Evolutionary conservation across 1,140 invertebrate species (phyloP).

Genomic region (Bombus soroeensis): DNA sequence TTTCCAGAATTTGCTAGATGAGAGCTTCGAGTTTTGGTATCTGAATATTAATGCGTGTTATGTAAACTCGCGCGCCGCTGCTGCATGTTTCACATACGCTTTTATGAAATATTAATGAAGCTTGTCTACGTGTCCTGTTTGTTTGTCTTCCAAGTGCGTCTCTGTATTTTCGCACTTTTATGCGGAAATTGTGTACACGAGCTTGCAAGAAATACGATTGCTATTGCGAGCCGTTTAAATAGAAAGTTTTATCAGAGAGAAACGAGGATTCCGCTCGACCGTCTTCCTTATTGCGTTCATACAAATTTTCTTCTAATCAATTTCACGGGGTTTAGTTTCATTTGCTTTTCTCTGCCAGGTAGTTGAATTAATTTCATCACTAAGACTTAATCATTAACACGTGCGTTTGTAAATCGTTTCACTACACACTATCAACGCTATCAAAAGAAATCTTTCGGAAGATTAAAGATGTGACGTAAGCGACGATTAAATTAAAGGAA

Average conservation of each 20-base stretch:
- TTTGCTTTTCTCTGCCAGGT: too few species aligned
- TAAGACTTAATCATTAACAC: too few species aligned
- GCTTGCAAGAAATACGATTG: not conserved
- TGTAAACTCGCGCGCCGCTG: constrained; percentile 1
- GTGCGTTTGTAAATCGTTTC: too few species aligned
- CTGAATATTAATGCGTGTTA: constrained; percentile 27
- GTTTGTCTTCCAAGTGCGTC: not conserved
- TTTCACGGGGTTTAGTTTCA: too few species aligned
- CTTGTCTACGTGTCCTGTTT: not conserved
- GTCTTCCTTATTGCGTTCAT: too few species aligned
- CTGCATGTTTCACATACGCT: not conserved
- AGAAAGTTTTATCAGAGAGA: not conserved
- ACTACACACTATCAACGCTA: too few species aligned
- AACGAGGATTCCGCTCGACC: not conserved
- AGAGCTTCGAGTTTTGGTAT: not conserved
- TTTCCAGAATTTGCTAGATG: not conserved
- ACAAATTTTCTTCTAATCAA: not conserved
- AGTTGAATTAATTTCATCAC: too few species aligned
- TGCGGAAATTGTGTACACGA: too few species aligned
- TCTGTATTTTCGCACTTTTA: not conserved
- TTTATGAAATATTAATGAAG: constrained; percentile 32
- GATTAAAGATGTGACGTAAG: too few species aligned
- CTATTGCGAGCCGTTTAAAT: not conserved
- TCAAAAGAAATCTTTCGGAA: too few species aligned
- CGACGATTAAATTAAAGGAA: too few species aligned